Evolutionary conservation across 2,888 invertebrate species (phyloP).

Genomic region (Macrophya annulata): DNA sequence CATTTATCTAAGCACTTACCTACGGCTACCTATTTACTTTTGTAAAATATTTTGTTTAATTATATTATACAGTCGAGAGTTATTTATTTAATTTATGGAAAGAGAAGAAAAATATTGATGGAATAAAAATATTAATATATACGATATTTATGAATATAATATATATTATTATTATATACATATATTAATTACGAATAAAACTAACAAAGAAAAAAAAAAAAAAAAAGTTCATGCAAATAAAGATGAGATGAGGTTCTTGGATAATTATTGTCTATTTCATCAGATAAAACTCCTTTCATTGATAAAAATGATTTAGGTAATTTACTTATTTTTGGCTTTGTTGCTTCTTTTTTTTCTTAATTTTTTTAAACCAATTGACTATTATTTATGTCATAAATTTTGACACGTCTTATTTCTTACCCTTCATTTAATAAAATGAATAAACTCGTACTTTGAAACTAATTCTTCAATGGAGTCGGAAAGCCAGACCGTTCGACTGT

Average conservation of each 20-base stretch:
- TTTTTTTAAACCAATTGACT: background rate
- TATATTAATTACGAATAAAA: conserved; percentile 72
- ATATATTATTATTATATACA: conserved; percentile 63
- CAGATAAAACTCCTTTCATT: background rate
- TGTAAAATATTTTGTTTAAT: conserved; percentile 77
- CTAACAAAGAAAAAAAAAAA: conserved; percentile 74
- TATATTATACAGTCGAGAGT: conserved; percentile 69
- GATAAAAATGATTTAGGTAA: background rate
- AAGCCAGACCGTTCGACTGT: background rate
- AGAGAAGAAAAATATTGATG: conserved; percentile 60
- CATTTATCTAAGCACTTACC: conserved; percentile 64
- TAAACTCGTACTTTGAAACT: too few species aligned
- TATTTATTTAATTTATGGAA: conserved; percentile 78
- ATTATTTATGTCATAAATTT: background rate
- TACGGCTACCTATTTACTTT: conserved; percentile 69
- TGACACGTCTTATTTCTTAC: too few species aligned
- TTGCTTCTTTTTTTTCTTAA: background rate
- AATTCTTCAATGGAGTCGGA: too few species aligned
- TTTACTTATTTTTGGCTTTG: background rate
- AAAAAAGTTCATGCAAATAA: conserved; percentile 67
- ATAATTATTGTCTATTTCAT: conserved; percentile 30
- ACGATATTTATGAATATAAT: conserved; percentile 73
- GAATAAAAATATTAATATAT: conserved; percentile 51
- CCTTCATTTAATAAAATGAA: too few species aligned
- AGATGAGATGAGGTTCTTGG: conserved; percentile 45